Base-by-base conservation (phyloP, 1,140 invertebrate genomes). In the Aphelinus certus region DNA sequence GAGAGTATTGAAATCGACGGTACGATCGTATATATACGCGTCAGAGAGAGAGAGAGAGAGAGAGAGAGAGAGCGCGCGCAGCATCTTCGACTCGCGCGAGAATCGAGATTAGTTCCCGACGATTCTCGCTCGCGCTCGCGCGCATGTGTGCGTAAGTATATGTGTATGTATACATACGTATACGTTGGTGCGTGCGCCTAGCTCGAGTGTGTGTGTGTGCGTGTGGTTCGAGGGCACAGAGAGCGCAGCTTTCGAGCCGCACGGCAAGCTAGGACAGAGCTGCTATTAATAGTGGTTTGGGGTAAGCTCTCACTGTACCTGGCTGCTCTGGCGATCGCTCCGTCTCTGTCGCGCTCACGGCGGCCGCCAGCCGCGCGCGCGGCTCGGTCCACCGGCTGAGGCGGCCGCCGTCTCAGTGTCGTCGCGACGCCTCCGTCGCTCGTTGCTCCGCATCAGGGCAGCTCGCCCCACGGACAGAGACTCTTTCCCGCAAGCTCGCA, bases 221-320 rank as follows among this genome's bases (percentile, higher is more conserved):
- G 76, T 81, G 49, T 76, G 80, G 79, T 85, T 86, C 82, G 87
- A 87, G 85, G 84, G 87, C 85, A 53, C 4, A 26, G 26, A 26
- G 4, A 86, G 84, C 85, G 83, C 83, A 85, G 83, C 84, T 83
- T 85, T 86, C 26, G 26, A 26, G 26, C 26, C 26, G 26, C 26
- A 26, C 26, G 86, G 85, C 81, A 86, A 87, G 86, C 85, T 86
- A 88, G 86, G 86, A 86, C 84, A 87, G 80, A 71, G 76, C 26
- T 26, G 83, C 86, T 87, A 88, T 87, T 87, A 87, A 88, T 88
- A 87, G 87, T 83, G 79, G 82, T 87, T 88, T 85, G 83, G 86
- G 86, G 86, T 88, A 84, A 82, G 1, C 49, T 55, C 49, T 55
- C 26, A 4, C 68, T 69, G 70, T 55, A 67, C 69, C 55, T 71